Base-by-base conservation (phyloP, 1,140 invertebrate species). In the Rhyzopertha dominica region DNA sequence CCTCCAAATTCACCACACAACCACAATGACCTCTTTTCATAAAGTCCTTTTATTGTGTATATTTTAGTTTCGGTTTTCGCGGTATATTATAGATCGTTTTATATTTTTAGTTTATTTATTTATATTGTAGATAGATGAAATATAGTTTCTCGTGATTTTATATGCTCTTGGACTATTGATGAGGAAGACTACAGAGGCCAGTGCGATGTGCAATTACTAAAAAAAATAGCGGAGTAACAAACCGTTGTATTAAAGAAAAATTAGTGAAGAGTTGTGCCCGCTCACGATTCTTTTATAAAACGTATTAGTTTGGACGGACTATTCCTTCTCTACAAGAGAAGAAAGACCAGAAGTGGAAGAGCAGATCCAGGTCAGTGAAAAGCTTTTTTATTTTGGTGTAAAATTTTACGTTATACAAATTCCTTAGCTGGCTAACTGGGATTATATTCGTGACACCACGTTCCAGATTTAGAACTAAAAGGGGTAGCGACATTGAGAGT, bases 201-300 rank as follows among this genome's bases (percentile, higher is more conserved):
- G 63, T 65, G 63, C 56, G 42, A 62, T 51, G 63, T 65, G 63
- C 63, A 65, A 65, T 65, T 57, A 30, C 37, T n/a, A n/a, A n/a
- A n/a, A n/a, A n/a, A n/a, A n/a, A n/a, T n/a, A n/a, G n/a, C n/a
- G n/a, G n/a, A n/a, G n/a, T n/a, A n/a, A n/a, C n/a, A n/a, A n/a
- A n/a, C n/a, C n/a, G n/a, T n/a, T n/a, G n/a, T n/a, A n/a, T n/a
- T n/a, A n/a, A n/a, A n/a, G n/a, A n/a, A n/a, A n/a, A n/a, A n/a
- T n/a, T n/a, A n/a, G 18, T 13, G 14, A 26, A 26, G n/a, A 7
- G 5, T 14, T 14, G 30, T 32, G 30, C 30, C 8, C 5, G 16
- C 8, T 14, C 30, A 14, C 10, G 16, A 7, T 7, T 32, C 8
- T 8, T 32, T 14, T 8, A 5, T n/a, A n/a, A n/a, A n/a, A n/a